Evolutionary conservation across 92 coral and sea anemone species (phyloP).

Genomic region (Galaxea fascicularis): DNA sequence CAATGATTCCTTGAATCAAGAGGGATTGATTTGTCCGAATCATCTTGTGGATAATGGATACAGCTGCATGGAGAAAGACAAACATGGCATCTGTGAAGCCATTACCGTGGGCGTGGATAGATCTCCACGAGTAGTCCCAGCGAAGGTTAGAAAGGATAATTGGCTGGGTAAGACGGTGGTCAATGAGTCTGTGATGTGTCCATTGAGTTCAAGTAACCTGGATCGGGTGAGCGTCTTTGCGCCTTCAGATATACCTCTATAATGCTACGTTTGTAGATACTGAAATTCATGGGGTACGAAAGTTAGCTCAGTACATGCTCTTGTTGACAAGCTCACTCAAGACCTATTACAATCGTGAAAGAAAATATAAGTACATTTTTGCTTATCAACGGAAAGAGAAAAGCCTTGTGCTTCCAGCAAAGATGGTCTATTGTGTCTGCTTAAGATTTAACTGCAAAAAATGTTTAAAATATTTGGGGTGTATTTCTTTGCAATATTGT

Average conservation of each 20-base stretch:
- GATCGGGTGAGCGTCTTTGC: neutral
- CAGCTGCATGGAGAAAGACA: neutral
- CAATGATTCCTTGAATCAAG: neutral
- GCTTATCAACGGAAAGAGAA: no score
- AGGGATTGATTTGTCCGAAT: neutral
- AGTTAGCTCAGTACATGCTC: no score
- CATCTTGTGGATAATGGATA: neutral
- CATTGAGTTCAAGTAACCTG: neutral
- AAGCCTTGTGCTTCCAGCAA: no score
- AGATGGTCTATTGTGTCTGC: no score
- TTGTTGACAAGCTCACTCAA: no score
- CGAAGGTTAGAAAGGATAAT: neutral
- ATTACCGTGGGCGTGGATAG: neutral
- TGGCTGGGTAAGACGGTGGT: neutral
- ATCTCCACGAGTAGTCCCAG: neutral
- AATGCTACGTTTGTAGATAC: no score
- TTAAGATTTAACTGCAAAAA: no score
- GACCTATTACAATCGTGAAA: no score
- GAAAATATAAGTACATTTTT: no score
- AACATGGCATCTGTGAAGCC: neutral
- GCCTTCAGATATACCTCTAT: neutral
- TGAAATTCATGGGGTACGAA: no score
- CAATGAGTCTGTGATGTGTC: conserved; percentile 5
- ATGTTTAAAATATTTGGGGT: no score
- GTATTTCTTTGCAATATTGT: no score